phyloP scores from a whole-genome alignment of 2,888 invertebrate species.

The Eristalis arbustorum region DNA sequence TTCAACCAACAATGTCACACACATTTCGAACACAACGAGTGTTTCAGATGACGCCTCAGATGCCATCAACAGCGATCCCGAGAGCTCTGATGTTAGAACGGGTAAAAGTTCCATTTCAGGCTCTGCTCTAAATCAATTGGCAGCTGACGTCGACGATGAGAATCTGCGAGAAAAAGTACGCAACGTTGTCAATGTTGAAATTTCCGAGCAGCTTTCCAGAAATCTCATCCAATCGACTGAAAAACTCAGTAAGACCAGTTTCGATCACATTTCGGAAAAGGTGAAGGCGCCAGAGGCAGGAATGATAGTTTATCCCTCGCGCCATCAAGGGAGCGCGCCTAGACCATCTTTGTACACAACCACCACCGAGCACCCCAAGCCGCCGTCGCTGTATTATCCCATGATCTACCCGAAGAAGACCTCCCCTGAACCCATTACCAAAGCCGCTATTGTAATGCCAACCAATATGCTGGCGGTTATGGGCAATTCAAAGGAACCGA shows the following conservation, averaged over 20 bases:
- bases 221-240: not conserved
- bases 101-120: not conserved
- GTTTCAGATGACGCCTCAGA: not conserved
- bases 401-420: constrained; percentile 2
- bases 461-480: constrained; percentile 8
- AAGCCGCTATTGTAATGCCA: constrained; percentile 40
- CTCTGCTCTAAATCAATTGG: not conserved
- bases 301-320: not conserved
- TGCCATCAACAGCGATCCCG: no score
- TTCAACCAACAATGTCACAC: not conserved
- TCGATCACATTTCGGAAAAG: not conserved
- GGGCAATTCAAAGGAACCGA: constrained; percentile 1
- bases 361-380: not conserved
- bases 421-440: not conserved
- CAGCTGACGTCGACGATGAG: not conserved
- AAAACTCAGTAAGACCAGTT: not conserved
- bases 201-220: not conserved
- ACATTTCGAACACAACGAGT: not conserved
- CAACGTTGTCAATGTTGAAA: not conserved
- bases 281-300: not conserved
- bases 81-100: not conserved
- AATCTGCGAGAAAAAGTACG: constrained; percentile 11
- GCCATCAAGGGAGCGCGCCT: not conserved
- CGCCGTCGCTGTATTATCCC: constrained; percentile 44
- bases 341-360: not conserved